Base-by-base conservation (phyloP, 2,888 invertebrate genomes). In the Amblyjoppa fuscipennis region DNA sequence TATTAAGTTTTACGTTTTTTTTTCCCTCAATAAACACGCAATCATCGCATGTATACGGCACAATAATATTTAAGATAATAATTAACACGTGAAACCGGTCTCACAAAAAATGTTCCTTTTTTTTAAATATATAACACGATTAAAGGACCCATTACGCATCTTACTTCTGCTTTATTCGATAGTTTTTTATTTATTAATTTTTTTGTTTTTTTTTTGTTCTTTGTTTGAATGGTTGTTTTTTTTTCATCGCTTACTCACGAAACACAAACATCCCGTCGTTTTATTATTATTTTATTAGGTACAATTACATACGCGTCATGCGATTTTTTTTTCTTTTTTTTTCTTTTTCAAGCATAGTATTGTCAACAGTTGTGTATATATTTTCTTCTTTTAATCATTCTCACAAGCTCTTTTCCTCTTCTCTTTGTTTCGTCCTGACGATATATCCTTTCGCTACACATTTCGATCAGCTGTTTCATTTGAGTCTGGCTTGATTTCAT, bases 291-390 rank as follows among this genome's bases (percentile, higher is more conserved):
- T 91, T 91, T 89, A 91, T 91, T 91, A 92, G 90, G 91, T 92
- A 92, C 92, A 92, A 79, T 90, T 92, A 92, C 90, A 93, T 91
- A 92, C 91, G 91, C 91, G 91, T 91, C 92, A 90, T 91, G 91
- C 91, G 92, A 90, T 90, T 91, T 69, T 81, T 81, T 68, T 71
- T 76, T 51, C 76, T 76, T 49, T 74, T 70, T 73, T 73, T 79
- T 73, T 71, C 83, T 77, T 89, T 88, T 89, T 91, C 92, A 91
- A 93, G 92, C 93, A 92, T 92, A 93, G 93, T 93, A 93, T 93
- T 93, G 93, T 93, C 93, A 93, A 93, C 91, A 91, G 91, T 93
- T 93, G 92, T 93, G 91, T 92, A 91, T 91, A 89, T 92, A 89
- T 89, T 89, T 89, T 76, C 75, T 71, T 78, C 38, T 68, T 59